Evolutionary conservation across 2,888 invertebrate genomes (phyloP).

Genomic region (Hypsopygia costalis): DNA sequence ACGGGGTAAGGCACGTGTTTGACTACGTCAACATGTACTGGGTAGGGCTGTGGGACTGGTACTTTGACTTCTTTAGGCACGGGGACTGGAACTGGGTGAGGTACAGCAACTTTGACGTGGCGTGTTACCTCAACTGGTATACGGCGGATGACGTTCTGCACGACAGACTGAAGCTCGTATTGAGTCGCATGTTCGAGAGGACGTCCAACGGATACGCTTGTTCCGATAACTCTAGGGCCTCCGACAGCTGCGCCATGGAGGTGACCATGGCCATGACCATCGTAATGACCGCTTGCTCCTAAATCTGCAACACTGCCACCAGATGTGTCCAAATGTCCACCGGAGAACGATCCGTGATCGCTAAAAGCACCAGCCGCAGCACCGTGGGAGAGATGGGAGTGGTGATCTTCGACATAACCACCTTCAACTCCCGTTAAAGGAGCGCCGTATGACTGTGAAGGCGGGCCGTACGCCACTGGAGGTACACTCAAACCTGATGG

Average conservation of each 20-base stretch:
- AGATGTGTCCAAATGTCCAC: not conserved
- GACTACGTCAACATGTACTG: slow-evolving; percentile 65
- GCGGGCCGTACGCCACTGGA: slow-evolving; percentile 54
- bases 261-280: slow-evolving; percentile 6
- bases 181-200: slow-evolving; percentile 41
- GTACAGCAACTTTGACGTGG: slow-evolving; percentile 61
- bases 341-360: not conserved
- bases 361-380: not conserved
- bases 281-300: not conserved
- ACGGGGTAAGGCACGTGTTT: slow-evolving; percentile 71
- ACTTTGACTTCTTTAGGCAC: slow-evolving; percentile 66
- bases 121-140: slow-evolving; percentile 68
- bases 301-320: not conserved
- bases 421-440: slow-evolving; percentile 27
- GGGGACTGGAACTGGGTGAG: slow-evolving; percentile 60
- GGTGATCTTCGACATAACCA: no score
- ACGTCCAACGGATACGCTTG: slow-evolving; percentile 47
- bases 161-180: slow-evolving; percentile 67
- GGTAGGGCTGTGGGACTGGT: slow-evolving; percentile 71
- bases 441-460: slow-evolving; percentile 10
- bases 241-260: slow-evolving; percentile 31
- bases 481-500: slow-evolving; percentile 55
- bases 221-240: slow-evolving; percentile 49
- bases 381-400: slow-evolving; percentile 4
- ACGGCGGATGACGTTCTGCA: slow-evolving; percentile 66